Conservation (phyloP, 1,140 invertebrate species). For the Wiebesia pumilae region DNA sequence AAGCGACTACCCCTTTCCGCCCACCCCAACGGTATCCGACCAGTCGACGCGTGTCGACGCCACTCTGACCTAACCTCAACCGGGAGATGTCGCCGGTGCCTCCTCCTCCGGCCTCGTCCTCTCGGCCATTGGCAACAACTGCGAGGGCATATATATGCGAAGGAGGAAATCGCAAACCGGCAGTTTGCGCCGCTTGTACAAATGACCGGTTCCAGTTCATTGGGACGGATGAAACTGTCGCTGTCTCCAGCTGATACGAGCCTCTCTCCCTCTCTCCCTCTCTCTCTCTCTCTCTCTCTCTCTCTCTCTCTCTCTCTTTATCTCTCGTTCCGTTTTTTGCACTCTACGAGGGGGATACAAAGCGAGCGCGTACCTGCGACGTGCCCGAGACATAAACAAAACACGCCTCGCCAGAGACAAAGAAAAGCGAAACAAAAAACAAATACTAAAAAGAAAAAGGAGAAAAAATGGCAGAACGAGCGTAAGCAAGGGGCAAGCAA, state of each 20-base stretch:
- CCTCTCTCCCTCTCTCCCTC: not conserved
- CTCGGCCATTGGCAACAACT: not conserved
- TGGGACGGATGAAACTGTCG: too few relatives aligned
- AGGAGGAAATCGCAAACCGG: not conserved
- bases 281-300: too few relatives aligned
- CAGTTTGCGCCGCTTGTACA: not conserved
- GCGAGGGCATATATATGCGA: not conserved
- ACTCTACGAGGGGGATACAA: too few relatives aligned
- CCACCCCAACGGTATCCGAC: not conserved
- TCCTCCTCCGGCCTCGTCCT: not conserved
- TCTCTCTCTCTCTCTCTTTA: too few relatives aligned
- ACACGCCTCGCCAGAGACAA: too few relatives aligned
- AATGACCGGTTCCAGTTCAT: not conserved
- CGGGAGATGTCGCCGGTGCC: conserved; percentile 45
- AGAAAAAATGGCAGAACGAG: not conserved
- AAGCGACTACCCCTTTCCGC: too few relatives aligned
- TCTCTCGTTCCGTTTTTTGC: too few relatives aligned
- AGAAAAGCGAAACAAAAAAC: not conserved
- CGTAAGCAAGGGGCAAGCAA: not conserved
- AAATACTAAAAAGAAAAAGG: not conserved
- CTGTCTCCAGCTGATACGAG: not conserved
- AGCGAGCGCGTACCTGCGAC: too few relatives aligned
- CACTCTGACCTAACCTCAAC: conserved; percentile 23
- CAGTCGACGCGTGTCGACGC: not conserved
- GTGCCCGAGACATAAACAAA: too few relatives aligned